Conservation (phyloP, 2,797 vertebrate genomes). For the Garrulus glandarius region DNA sequence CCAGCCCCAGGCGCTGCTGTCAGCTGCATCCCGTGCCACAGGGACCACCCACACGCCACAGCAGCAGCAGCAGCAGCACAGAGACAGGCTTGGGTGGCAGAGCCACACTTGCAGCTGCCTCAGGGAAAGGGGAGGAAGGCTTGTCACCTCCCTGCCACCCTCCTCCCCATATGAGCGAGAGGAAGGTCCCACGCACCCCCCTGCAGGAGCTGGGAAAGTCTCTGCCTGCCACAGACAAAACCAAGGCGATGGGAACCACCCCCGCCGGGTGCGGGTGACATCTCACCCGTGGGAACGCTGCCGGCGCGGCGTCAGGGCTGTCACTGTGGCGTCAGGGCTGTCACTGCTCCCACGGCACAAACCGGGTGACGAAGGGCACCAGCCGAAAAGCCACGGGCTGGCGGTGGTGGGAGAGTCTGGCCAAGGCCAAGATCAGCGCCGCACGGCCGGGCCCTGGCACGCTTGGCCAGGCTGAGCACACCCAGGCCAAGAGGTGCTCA, state of each 20-base stretch:
- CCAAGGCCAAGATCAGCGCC: not conserved
- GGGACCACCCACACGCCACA: not conserved
- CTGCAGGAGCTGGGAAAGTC: not conserved
- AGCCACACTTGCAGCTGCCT: not conserved
- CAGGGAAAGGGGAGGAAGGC: not conserved
- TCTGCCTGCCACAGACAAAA: constrained; percentile 16
- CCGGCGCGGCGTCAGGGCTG: not conserved
- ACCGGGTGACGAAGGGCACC: accelerated
- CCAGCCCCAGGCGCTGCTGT: not conserved
- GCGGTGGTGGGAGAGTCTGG: accelerated
- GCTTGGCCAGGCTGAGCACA: not conserved
- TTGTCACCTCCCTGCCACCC: constrained; percentile 1
- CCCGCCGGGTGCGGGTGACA: not conserved
- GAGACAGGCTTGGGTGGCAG: not conserved
- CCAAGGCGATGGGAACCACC: not conserved
- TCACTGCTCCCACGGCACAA: not conserved
- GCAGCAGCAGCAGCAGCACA: not conserved
- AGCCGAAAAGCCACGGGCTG: not conserved
- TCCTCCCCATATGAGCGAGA: not conserved
- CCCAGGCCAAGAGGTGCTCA: accelerated
- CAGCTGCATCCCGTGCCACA: not conserved
- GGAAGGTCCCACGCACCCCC: not conserved
- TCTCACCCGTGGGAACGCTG: not conserved
- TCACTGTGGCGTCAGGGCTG: not conserved
- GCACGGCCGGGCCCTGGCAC: accelerated